Percentiles rank a stretch among this genome's conserved stretches.
Conservation (phyloP, 2,888 invertebrate species). For the Ceraclea dissimilis region DNA sequence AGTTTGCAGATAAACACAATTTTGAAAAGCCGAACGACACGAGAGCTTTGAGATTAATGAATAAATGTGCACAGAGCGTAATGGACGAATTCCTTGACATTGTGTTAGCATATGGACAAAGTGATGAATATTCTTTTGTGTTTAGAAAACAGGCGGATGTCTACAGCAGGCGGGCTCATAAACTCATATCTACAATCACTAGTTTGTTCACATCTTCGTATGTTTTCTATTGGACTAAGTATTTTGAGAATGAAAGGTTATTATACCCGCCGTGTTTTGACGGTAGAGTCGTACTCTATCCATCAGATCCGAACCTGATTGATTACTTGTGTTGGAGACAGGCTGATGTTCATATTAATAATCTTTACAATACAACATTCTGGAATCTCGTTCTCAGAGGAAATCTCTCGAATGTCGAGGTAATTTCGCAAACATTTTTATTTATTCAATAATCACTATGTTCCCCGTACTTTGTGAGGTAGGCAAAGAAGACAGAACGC, state of each 20-base stretch:
- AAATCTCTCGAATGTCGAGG: slow-evolving; percentile 65
- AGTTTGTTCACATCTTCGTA: slow-evolving; percentile 86
- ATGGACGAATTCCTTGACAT: slow-evolving; percentile 81
- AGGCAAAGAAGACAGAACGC: too few species aligned
- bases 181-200: slow-evolving; percentile 78
- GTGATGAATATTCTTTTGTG: slow-evolving; percentile 94
- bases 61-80: slow-evolving; percentile 71
- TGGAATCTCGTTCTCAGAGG: slow-evolving; percentile 81
- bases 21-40: slow-evolving; percentile 82
- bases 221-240: slow-evolving; percentile 79
- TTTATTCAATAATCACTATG: neutral
- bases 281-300: slow-evolving; percentile 81
- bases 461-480: too few species aligned
- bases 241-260: slow-evolving; percentile 60
- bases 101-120: slow-evolving; percentile 83
- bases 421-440: slow-evolving; percentile 29
- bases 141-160: slow-evolving; percentile 67
- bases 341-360: slow-evolving; percentile 93
- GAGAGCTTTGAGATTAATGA: slow-evolving; percentile 80
- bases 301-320: slow-evolving; percentile 73
- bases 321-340: slow-evolving; percentile 92
- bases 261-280: slow-evolving; percentile 92
- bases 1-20: slow-evolving; percentile 71
- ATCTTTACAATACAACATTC: slow-evolving; percentile 94
- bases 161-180: slow-evolving; percentile 76